Evolutionary conservation across 2,113 vertebrate genomes (phyloP).

Genomic region (Ondatra zibethicus): DNA sequence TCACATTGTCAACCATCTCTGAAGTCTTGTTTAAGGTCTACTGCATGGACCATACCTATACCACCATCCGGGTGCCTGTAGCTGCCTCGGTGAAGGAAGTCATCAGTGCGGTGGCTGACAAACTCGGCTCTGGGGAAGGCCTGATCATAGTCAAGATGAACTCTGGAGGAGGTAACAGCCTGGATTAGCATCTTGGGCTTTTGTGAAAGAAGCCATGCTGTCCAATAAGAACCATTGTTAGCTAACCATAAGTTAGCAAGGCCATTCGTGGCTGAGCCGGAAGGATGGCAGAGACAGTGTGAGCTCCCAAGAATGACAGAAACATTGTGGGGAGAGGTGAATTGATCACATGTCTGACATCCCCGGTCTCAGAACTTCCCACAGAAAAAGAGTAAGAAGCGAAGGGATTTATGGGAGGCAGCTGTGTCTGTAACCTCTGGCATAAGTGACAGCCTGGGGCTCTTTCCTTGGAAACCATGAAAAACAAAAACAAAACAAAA

Average conservation of each 20-base stretch:
- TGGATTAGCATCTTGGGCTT: not conserved
- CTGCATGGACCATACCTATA: conserved; percentile 98
- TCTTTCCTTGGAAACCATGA: not conserved
- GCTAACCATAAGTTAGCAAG: not conserved
- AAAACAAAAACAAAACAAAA: no score
- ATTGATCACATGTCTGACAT: not conserved
- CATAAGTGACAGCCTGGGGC: not conserved
- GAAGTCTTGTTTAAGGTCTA: conserved; percentile 98
- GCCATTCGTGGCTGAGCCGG: not conserved
- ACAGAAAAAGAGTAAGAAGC: not conserved
- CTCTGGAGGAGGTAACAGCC: conserved; percentile 94
- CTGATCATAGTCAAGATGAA: conserved; percentile 95
- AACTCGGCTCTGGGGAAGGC: conserved; percentile 95
- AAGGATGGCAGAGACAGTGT: not conserved
- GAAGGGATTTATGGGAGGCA: not conserved
- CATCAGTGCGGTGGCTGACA: conserved; percentile 93
- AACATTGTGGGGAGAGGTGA: not conserved
- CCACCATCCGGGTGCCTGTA: conserved; percentile 95
- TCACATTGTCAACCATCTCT: conserved; percentile 47
- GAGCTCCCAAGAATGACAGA: not conserved
- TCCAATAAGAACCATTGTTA: not conserved
- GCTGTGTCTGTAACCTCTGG: not conserved
- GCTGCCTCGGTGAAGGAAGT: conserved; percentile 95
- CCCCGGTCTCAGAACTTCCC: not conserved
- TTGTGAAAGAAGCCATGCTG: not conserved